Evolutionary conservation across 1,140 invertebrate genomes (phyloP), one percentile per base, ranked within the genome.

Genomic region (Brachionus asplanchnoidis): DNA sequence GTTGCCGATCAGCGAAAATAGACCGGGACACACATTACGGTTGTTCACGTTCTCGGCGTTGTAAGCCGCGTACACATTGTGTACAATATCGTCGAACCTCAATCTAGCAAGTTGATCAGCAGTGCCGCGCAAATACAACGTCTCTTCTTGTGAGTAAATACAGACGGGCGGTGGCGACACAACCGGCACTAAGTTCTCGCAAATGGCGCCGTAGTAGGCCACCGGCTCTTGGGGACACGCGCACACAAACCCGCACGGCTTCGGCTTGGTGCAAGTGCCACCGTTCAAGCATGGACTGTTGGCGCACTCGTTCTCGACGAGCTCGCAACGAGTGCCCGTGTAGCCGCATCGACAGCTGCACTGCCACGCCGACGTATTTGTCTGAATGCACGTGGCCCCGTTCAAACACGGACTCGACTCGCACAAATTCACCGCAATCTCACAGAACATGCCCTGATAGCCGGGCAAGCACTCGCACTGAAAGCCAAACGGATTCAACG

Each of bases 371-470:
- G 79, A 65, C 32, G 32, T 11, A 7, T 65, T 65, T 7, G 50
- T 82, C 40, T 84, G 82, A 6, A 84, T 70, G 87, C 97, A 99
- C 0, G 92, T 94, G 0, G 95, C 96, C 36, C 94, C 94, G 88
- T 97, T 95, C 84, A 93, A 90, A 88, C 97, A 99, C 0, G 97
- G 96, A 86, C 94, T 94, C 0, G 95, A 96, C 88, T 97, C 97
- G 88, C 97, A 99, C 11, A 82, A 40, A 14, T 82, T 82, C 3
- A 82, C n/a, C 7, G 79, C 26, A 9, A 82, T 84, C 23, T 86
- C 84, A 44, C 86, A 86, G 65, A 65, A 46, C 17, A 73, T 46
- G 40, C 86, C 86, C 14, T 60, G 56, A 68, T 26, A 86, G 7
- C 85, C 85, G 3, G 65, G 73, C 42, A 75, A 40, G 73, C 86